phyloP scores from a whole-genome alignment of 2,888 invertebrate species.

The Adela reaumurella region DNA sequence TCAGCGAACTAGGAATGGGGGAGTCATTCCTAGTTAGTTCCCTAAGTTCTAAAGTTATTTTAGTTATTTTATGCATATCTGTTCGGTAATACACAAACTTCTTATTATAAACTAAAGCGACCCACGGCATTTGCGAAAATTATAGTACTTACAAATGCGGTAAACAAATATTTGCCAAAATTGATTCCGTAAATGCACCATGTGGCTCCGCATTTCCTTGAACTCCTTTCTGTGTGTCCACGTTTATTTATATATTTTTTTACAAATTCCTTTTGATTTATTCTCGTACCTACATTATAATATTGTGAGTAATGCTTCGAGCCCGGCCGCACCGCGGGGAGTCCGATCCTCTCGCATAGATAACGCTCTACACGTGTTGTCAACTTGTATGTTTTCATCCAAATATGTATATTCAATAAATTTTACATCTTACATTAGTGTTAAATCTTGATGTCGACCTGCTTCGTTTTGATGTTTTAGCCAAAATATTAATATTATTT shows the following conservation, averaged over 20 bases:
- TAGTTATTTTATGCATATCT: too few relatives aligned
- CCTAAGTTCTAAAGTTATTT: too few relatives aligned
- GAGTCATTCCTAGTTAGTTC: too few relatives aligned
- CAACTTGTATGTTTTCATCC: conserved; percentile 55
- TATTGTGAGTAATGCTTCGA: conserved; percentile 45
- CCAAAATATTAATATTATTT: background rate
- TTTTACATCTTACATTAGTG: conserved; percentile 44
- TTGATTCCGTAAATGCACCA: background rate
- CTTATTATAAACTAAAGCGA: too few relatives aligned
- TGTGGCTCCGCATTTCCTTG: conserved; percentile 43
- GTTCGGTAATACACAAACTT: too few relatives aligned
- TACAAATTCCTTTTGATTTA: conserved; percentile 46
- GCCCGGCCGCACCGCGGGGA: conserved; percentile 37
- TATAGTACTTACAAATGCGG: too few relatives aligned
- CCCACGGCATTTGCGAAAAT: too few relatives aligned
- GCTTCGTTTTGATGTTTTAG: background rate
- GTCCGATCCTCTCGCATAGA: conserved; percentile 45
- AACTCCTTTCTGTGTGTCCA: conserved; percentile 42
- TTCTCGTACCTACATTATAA: conserved; percentile 50
- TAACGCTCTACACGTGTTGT: conserved; percentile 50
- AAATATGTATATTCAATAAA: conserved; percentile 47
- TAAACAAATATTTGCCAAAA: background rate
- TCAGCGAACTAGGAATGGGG: too few relatives aligned
- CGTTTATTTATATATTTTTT: conserved; percentile 29
- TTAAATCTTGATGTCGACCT: conserved; percentile 40